Base-by-base conservation (phyloP, 2,113 vertebrate species). In the Spermophilus dauricus region DNA sequence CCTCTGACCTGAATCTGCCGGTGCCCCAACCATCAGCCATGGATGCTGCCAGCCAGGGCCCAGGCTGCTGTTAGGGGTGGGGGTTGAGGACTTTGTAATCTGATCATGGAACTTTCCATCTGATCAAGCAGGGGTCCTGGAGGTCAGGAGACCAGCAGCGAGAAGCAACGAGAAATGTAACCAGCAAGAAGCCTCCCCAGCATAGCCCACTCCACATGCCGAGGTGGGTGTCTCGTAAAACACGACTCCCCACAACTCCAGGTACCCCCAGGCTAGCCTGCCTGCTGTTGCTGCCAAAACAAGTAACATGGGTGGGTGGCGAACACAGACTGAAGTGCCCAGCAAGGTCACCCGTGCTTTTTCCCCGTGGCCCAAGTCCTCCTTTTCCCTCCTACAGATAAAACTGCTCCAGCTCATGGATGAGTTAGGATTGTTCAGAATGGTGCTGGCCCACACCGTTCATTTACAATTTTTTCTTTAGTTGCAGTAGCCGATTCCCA, bases 1-100 rank as follows among this genome's bases (percentile, higher is more conserved):
- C n/a, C 92, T 89, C 96, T 95, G 96, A 95, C 91, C 93, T 89
- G 34, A 63, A 95, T 87, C 78, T 97, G 94, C 96, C 83, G 1
- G 30, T 4, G 22, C 86, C 67, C 45, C 7, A 13, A 73, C 81
- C 53, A 37, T 90, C 88, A 84, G 85, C 72, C 42, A 2, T 6
- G 34, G 30, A 69, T 0, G 20, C 87, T 78, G 87, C 51, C 5
- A 11, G 61, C 34, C 16, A 4, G 37, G 45, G 48, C 48, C 61
- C 9, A 34, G 34, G 72, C 75, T 80, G 48, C 69, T 65, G 22
- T 16, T 28, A 12, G 85, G n/a, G 37, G n/a, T 18, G 26, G 16
- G 18, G 67, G 22, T 9, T 10, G 5, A n/a, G 16, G 34, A 18
- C 32, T 75, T 70, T 5, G 0, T 8, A 32, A 30, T 75, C 88